Evolutionary conservation across 2,113 vertebrate species (phyloP).

Genomic region (Charadrius vociferus): DNA sequence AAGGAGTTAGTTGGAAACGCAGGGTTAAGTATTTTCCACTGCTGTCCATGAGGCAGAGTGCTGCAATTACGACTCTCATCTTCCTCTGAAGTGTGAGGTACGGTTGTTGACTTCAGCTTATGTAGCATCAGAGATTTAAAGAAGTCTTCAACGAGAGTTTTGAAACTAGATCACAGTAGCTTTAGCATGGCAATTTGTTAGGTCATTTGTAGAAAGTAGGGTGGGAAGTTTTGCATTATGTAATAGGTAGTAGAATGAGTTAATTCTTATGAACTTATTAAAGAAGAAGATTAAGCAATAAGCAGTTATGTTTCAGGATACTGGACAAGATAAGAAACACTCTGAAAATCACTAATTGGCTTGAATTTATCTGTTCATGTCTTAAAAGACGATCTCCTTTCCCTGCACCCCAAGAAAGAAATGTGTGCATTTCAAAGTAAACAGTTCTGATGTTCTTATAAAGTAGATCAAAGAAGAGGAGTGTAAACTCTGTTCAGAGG

Average conservation of each 20-base stretch:
- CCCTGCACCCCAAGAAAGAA: neutral
- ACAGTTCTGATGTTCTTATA: constrained; percentile 51
- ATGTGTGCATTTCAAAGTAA: constrained; percentile 66
- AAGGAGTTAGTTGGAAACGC: neutral
- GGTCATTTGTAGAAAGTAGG: neutral
- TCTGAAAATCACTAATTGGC: neutral
- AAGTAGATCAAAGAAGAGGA: constrained; percentile 63
- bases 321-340: neutral
- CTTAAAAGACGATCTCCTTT: neutral
- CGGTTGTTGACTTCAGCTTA: neutral
- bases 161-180: neutral
- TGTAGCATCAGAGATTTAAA: neutral
- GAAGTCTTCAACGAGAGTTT: neutral
- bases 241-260: neutral
- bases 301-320: neutral
- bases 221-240: neutral
- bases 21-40: neutral
- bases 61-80: neutral
- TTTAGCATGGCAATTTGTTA: neutral
- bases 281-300: neutral
- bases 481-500: constrained; percentile 37
- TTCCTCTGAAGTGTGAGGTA: neutral
- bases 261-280: neutral
- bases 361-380: neutral
- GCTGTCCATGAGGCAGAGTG: neutral